Conservation (phyloP, 2,113 vertebrate genomes). For the Podarcis muralis region DNA sequence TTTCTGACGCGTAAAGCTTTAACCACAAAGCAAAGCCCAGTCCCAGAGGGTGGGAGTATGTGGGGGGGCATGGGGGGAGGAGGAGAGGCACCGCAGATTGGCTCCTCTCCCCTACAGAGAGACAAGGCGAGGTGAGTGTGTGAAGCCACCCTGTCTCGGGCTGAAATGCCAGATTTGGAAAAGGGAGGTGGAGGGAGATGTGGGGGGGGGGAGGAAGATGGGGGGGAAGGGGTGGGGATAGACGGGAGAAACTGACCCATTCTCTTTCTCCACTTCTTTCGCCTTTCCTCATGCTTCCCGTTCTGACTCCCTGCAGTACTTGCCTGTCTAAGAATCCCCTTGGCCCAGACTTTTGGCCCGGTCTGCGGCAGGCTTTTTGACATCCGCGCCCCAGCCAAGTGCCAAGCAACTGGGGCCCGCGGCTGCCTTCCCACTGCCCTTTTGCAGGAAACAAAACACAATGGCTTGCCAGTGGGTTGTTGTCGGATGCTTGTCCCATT, state of each 20-base stretch:
- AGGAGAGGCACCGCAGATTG: slow-evolving; percentile 34
- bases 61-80: slow-evolving; percentile 4
- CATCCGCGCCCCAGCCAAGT: background rate
- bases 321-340: background rate
- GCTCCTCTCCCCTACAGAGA: slow-evolving; percentile 19
- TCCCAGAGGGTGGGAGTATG: slow-evolving; percentile 28
- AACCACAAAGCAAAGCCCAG: slow-evolving; percentile 48
- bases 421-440: background rate
- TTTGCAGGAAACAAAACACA: slow-evolving; percentile 29
- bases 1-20: slow-evolving; percentile 45
- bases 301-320: background rate
- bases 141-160: slow-evolving; percentile 31
- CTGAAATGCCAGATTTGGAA: slow-evolving; percentile 30
- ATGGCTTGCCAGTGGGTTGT: slow-evolving; percentile 8
- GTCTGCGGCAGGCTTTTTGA: background rate
- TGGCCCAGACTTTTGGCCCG: slow-evolving; percentile 12
- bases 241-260: slow-evolving; percentile 11
- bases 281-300: background rate
- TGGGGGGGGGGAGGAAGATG: background rate
- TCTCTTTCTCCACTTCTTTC: slow-evolving; percentile 17
- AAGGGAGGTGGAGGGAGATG: background rate
- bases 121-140: slow-evolving; percentile 30
- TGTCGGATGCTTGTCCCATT: slow-evolving; percentile 21
- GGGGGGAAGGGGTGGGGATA: background rate
- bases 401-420: background rate